Conservation (phyloP, 2,888 invertebrate species). For the Sminthurinus aureus region DNA sequence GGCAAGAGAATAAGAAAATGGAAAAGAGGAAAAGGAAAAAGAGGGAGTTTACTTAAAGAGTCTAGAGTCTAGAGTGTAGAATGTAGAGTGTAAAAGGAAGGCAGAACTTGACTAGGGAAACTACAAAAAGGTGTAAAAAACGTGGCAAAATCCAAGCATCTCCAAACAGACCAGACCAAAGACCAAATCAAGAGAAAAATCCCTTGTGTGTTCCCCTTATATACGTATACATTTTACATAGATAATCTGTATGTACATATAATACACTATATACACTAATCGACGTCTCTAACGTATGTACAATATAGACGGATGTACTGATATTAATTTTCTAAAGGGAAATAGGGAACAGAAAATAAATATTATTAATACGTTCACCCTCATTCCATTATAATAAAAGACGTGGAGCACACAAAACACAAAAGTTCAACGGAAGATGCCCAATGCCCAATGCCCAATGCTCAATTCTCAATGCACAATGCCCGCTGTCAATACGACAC, state of each 20-base stretch:
- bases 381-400: neutral
- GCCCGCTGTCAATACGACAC: no score
- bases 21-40: neutral
- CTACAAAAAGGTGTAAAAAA: slow-evolving; percentile 25
- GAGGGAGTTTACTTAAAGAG: slow-evolving; percentile 11
- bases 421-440: no score
- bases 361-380: slow-evolving; percentile 34
- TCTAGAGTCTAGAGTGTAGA: no score
- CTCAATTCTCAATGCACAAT: no score
- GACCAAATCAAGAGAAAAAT: neutral
- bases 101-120: slow-evolving; percentile 8
- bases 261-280: no score
- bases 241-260: no score
- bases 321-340: slow-evolving; percentile 1
- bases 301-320: no score
- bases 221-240: neutral
- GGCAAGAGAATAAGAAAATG: no score
- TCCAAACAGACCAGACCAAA: neutral
- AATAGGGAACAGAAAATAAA: slow-evolving; percentile 22
- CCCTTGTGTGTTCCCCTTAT: neutral
- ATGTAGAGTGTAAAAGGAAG: neutral
- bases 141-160: slow-evolving; percentile 13
- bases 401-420: no score
- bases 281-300: no score
- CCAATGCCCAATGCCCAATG: no score